A percentile compares a stretch with the other conserved stretches of the same genome.
These are phyloP conservation scores for Mustela lutreola DNA, from an alignment of 2,113 vertebrate genomes.

Conservation along the genomic window DNA sequence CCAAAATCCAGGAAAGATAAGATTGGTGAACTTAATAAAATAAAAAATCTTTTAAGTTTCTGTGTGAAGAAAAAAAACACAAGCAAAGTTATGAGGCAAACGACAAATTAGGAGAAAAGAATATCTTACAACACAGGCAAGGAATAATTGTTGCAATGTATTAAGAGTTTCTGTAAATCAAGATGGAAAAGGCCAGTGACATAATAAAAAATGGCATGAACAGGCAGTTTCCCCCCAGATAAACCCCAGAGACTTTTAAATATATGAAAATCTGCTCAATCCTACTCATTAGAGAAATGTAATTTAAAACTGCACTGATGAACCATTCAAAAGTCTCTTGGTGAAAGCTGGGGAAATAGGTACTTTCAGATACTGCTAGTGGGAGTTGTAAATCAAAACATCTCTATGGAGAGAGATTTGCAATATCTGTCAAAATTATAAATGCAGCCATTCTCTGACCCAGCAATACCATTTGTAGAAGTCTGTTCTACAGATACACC, in stretches of 20 bases:
- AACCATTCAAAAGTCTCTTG: neutral
- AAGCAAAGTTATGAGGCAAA: neutral
- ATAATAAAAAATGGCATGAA: neutral
- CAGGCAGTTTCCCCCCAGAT: neutral
- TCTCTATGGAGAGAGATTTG: neutral
- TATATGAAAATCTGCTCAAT: neutral
- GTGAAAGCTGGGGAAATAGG: neutral
- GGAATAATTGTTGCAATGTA: neutral
- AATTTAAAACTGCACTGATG: neutral
- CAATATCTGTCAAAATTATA: neutral
- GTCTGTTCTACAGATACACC: neutral
- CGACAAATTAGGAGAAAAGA: neutral
- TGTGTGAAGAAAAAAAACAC: neutral
- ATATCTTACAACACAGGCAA: neutral
- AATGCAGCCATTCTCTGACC: neutral
- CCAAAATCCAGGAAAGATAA: conserved; percentile 8
- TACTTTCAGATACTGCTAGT: fast-evolving
- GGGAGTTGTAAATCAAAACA: neutral
- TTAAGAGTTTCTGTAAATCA: conserved; percentile 44
- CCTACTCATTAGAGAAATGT: neutral
- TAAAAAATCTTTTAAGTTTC: neutral
- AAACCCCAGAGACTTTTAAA: neutral
- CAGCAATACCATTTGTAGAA: neutral
- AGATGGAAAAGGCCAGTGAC: neutral
- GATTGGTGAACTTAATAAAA: neutral